Base-by-base conservation (phyloP, 2,888 invertebrate genomes). In the Beris chalybata region DNA sequence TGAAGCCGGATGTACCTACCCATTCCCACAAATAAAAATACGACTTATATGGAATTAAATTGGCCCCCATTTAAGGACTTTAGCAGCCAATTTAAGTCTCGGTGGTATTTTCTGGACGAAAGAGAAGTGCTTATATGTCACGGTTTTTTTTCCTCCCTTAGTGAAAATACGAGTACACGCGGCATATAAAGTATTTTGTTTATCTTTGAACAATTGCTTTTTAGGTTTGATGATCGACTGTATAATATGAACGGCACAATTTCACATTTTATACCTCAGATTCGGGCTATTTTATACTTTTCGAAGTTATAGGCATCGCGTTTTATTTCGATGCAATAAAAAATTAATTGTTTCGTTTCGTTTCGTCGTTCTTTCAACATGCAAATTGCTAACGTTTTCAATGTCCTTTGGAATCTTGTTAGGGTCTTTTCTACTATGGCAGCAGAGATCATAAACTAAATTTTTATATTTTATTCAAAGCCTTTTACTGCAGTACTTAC, bases 401-500 rank as follows among this genome's bases (percentile, higher is more conserved):
- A 38, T 38, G 38, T 38, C 38, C 22, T 38, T 1, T 9, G 38
- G 9, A 38, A 38, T 5, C 38, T 38, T 22, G 22, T 38, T 38
- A 38, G 38, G 38, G 38, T 38, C 9, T 38, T 38, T 9, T 38
- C 38, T 7, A 38, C 38, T 7, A 38, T 38, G 3, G 38, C 2
- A 38, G 22, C 22, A 22, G 22, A 38, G 9, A 9, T 38, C 38
- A 38, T 38, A 38, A 38, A 38, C 38, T 38, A 38, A 38, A 38
- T 38, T 38, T 38, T 38, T 38, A 38, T 38, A 7, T 38, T 38
- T 38, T 38, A 7, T 38, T 38, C 9, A 38, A 22, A 4, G 30
- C 15, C 9, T 29, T 45, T 13, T 38, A 45, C 30, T 38, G n/a
- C 29, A 11, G 65, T 74, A 89, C 91, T 93, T 85, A 92, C 93